Percentiles rank a stretch among this genome's conserved stretches.
Conservation (phyloP, 2,888 invertebrate genomes). For the Ormyrus pomaceus region DNA sequence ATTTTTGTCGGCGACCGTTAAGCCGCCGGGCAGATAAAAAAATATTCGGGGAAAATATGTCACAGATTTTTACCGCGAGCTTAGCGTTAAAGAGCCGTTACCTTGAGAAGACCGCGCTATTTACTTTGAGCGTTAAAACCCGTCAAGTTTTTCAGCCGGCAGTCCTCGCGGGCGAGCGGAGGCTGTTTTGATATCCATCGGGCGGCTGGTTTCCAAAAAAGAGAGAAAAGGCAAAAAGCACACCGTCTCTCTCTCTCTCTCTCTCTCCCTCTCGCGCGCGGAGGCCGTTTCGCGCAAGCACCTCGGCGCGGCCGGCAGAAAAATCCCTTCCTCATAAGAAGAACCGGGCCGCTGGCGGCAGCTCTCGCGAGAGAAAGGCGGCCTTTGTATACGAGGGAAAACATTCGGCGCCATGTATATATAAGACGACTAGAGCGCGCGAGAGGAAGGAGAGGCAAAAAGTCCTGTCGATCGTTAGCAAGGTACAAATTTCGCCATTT, state of each 20-base stretch:
- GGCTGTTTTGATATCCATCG: too few species aligned
- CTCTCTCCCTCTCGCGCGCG: too few species aligned
- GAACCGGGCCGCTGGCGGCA: neutral
- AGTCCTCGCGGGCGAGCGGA: neutral
- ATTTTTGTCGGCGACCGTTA: too few species aligned
- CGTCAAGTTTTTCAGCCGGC: neutral
- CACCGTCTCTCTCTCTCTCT: too few species aligned
- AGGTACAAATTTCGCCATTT: slow-evolving; percentile 76
- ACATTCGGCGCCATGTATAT: slow-evolving; percentile 23
- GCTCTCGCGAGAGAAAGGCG: slow-evolving; percentile 14
- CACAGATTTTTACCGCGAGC: too few species aligned
- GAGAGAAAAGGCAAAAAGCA: too few species aligned
- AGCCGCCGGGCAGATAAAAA: too few species aligned
- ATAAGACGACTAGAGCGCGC: neutral
- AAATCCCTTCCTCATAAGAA: neutral
- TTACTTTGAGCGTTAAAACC: too few species aligned
- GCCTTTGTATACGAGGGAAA: slow-evolving; percentile 5
- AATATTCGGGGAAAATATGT: too few species aligned
- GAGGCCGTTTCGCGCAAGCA: neutral
- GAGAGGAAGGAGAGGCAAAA: slow-evolving; percentile 56
- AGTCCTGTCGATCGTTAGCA: slow-evolving; percentile 71
- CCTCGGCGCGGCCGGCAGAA: neutral
- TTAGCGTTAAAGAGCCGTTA: too few species aligned
- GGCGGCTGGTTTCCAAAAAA: too few species aligned
- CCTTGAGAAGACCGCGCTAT: too few species aligned